Conservation (phyloP, 2,797 vertebrate species). For the Semaprochilodus insignis region DNA sequence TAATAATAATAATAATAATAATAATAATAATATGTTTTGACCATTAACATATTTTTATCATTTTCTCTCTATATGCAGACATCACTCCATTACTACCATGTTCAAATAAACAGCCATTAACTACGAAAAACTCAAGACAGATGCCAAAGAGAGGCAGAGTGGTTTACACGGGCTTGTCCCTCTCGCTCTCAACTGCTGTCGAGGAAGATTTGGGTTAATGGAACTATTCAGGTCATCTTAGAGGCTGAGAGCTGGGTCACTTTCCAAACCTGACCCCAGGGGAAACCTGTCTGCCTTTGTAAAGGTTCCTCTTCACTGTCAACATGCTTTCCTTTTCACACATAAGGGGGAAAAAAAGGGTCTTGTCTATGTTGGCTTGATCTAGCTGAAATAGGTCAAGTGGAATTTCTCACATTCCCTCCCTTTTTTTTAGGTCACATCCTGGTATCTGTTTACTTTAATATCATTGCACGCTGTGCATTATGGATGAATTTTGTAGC, state of each 20-base stretch:
- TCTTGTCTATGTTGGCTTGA: not conserved
- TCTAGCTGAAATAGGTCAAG: constrained; percentile 24
- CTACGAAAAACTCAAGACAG: not conserved
- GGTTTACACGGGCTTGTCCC: not conserved
- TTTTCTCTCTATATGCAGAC: no score
- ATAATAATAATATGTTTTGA: no score
- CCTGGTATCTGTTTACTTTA: constrained; percentile 6
- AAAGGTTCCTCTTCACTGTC: constrained; percentile 21
- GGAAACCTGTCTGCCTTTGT: constrained; percentile 33
- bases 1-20: no score
- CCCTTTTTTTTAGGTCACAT: not conserved
- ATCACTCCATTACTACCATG: no score
- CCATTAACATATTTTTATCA: no score
- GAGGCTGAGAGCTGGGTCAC: constrained; percentile 42
- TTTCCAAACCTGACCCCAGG: constrained; percentile 34
- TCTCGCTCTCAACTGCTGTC: not conserved
- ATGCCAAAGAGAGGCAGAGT: not conserved
- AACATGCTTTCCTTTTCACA: constrained; percentile 16
- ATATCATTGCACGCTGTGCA: not conserved
- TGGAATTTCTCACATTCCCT: constrained; percentile 3
- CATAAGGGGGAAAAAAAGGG: constrained; percentile 8
- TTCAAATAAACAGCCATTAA: no score
- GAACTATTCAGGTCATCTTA: constrained; percentile 43
- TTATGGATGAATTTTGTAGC: not conserved
- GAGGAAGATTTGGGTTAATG: constrained; percentile 50